Conservation (phyloP, 2,797 vertebrate genomes). For the Pangasius macronema region DNA sequence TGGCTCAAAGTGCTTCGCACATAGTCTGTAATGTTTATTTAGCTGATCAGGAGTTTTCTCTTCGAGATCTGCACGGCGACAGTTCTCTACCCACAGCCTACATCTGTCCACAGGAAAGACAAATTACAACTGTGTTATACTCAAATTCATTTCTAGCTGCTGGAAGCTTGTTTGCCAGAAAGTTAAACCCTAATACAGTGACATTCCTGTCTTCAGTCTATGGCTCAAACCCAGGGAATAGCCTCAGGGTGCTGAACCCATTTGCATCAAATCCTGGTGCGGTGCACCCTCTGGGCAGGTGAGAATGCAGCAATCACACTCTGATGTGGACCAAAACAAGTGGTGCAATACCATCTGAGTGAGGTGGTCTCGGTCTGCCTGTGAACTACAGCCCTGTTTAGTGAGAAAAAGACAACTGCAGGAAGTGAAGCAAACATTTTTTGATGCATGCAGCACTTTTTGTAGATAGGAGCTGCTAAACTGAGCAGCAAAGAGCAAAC, state of each 20-base stretch:
- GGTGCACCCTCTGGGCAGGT: background rate
- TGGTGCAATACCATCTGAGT: too few species aligned
- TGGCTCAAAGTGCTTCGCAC: slow-evolving; percentile 96
- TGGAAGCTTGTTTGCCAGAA: background rate
- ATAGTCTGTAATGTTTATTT: slow-evolving; percentile 96
- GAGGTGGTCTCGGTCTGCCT: background rate
- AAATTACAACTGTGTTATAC: background rate
- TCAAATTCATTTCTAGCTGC: background rate
- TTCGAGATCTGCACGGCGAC: slow-evolving; percentile 93
- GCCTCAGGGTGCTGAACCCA: background rate
- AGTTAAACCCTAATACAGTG: background rate
- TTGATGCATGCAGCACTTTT: background rate
- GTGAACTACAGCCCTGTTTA: background rate
- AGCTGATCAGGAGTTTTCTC: slow-evolving; percentile 95
- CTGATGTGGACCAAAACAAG: background rate
- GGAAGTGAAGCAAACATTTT: background rate
- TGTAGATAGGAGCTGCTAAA: too few species aligned
- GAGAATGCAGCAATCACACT: background rate
- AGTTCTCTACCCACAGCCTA: slow-evolving; percentile 97
- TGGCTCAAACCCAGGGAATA: background rate
- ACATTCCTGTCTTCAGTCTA: background rate
- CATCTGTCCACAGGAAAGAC: slow-evolving; percentile 76
- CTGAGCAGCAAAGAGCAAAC: too few species aligned
- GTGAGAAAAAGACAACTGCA: background rate
- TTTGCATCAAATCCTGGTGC: background rate